Evolutionary conservation across 2,113 vertebrate species (phyloP).

Genomic region (Hemicordylus capensis): DNA sequence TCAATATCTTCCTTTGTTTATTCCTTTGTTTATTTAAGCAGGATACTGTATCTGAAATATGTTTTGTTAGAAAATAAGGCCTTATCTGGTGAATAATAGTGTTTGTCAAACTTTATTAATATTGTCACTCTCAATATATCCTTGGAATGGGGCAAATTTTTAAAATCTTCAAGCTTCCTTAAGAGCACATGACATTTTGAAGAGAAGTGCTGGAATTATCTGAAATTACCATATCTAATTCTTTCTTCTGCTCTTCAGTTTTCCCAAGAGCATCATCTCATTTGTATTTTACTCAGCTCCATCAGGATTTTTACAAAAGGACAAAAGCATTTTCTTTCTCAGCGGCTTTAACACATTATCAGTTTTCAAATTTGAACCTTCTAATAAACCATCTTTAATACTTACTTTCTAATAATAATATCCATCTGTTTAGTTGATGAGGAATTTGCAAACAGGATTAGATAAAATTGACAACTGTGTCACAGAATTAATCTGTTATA

Average conservation of each 20-base stretch:
- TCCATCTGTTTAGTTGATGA: neutral
- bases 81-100: neutral
- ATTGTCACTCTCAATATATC: neutral
- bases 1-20: neutral
- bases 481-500: neutral
- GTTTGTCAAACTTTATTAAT: neutral
- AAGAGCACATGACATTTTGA: neutral
- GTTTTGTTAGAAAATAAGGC: no score
- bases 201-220: neutral
- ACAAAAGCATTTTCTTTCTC: neutral
- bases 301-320: conserved; percentile 4
- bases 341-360: neutral
- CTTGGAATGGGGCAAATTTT: neutral
- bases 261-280: neutral
- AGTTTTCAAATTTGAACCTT: conserved; percentile 9
- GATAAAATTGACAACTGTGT: conserved; percentile 4
- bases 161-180: neutral
- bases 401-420: neutral
- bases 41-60: no score
- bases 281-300: neutral
- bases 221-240: neutral
- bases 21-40: no score
- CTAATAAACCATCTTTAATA: neutral
- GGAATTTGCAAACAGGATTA: conserved; percentile 19
- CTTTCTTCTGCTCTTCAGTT: neutral